A percentile compares a stretch with the other conserved stretches of the same genome.
These are phyloP conservation scores for Sceloporus tristichus DNA, from an alignment of 2,113 vertebrate genomes.

Conservation along the genomic window DNA sequence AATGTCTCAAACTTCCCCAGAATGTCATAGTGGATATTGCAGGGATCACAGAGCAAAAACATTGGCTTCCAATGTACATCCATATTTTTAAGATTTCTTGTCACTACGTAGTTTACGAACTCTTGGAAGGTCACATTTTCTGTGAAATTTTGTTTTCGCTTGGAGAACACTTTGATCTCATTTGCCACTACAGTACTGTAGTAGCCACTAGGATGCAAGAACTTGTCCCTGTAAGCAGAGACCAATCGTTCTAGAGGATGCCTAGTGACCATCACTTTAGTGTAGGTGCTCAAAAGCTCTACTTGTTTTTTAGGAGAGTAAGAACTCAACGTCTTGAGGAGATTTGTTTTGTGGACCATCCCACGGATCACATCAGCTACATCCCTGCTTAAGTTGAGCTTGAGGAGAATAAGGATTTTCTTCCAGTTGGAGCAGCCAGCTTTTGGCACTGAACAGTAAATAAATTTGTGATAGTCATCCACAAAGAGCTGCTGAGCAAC, in stretches of 20 bases:
- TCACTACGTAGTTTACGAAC: slow-evolving; percentile 59
- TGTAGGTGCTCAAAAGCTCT: slow-evolving; percentile 65
- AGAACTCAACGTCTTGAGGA: slow-evolving; percentile 57
- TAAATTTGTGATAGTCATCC: slow-evolving; percentile 68
- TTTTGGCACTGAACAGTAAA: slow-evolving; percentile 77
- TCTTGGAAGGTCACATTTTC: slow-evolving; percentile 70
- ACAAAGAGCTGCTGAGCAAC: slow-evolving; percentile 68
- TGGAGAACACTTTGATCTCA: slow-evolving; percentile 41
- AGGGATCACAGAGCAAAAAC: slow-evolving; percentile 73
- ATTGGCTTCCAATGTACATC: slow-evolving; percentile 76
- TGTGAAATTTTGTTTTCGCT: slow-evolving; percentile 49
- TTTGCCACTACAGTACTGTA: slow-evolving; percentile 60
- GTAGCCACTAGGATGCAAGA: slow-evolving; percentile 63
- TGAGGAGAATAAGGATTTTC: slow-evolving; percentile 70
- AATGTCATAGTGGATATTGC: slow-evolving; percentile 68
- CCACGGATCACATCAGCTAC: slow-evolving; percentile 56
- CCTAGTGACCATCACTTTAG: slow-evolving; percentile 74
- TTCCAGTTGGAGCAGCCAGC: slow-evolving; percentile 79
- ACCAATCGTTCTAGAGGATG: slow-evolving; percentile 75
- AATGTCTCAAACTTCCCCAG: slow-evolving; percentile 71
- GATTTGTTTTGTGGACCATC: slow-evolving; percentile 42
- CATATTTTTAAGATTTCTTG: slow-evolving; percentile 5
- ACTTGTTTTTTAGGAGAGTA: slow-evolving; percentile 50
- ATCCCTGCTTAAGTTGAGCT: slow-evolving; percentile 43
- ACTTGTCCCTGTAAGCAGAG: slow-evolving; percentile 77